Percentiles rank a stretch among this genome's conserved stretches.
These are phyloP conservation scores for Polia nebulosa DNA, from an alignment of 2,888 invertebrate genomes.

Conservation along the genomic window DNA sequence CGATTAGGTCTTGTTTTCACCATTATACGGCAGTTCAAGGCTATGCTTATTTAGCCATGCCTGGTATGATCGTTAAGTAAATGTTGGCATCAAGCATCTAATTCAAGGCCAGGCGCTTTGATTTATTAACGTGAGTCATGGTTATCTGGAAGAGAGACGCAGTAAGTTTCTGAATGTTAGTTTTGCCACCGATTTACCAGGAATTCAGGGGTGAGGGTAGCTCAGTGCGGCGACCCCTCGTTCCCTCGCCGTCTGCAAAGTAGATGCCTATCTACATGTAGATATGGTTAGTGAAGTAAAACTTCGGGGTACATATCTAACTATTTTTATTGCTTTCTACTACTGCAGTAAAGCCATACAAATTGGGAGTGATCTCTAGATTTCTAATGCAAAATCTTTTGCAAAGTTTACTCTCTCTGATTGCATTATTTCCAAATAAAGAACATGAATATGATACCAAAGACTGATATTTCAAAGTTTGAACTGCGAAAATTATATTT, in stretches of 20 bases:
- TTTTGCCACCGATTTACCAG: slow-evolving; percentile 68
- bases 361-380: slow-evolving; percentile 7
- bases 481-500: too few species aligned
- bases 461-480: not conserved
- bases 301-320: slow-evolving; percentile 52
- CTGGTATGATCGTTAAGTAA: slow-evolving; percentile 59
- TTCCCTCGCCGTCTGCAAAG: slow-evolving; percentile 67
- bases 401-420: not conserved
- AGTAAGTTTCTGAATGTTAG: slow-evolving; percentile 61
- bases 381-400: slow-evolving; percentile 23
- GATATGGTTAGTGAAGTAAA: slow-evolving; percentile 40
- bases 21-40: slow-evolving; percentile 65
- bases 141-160: slow-evolving; percentile 51
- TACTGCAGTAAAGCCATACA: slow-evolving; percentile 28
- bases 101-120: slow-evolving; percentile 60
- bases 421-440: slow-evolving; percentile 23
- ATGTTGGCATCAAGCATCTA: slow-evolving; percentile 46
- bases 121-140: slow-evolving; percentile 61
- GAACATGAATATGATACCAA: not conserved
- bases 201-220: slow-evolving; percentile 66
- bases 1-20: slow-evolving; percentile 59
- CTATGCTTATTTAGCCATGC: slow-evolving; percentile 56
- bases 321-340: slow-evolving; percentile 29
- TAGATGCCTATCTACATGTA: slow-evolving; percentile 53
- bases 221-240: slow-evolving; percentile 68